phyloP scores from a whole-genome alignment of 2,888 invertebrate species.

The Caenorhabditis uteleia region DNA sequence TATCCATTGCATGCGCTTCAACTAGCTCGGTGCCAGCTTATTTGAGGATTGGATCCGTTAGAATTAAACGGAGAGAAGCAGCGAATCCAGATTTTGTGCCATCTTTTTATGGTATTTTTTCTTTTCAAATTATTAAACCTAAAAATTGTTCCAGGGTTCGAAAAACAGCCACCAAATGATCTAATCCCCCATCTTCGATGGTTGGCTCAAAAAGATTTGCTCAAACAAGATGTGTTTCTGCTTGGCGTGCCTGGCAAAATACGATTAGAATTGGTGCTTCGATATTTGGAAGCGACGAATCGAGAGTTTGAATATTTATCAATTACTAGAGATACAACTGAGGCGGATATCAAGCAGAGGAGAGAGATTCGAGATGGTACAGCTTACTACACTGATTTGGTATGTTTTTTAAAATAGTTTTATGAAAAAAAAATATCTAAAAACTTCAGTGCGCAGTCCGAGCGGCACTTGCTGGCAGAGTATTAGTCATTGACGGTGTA shows the following conservation, averaged over 20 bases:
- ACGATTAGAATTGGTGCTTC: constrained; percentile 83
- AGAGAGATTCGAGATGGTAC: constrained; percentile 87
- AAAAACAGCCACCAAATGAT: constrained; percentile 15
- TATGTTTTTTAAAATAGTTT: constrained; percentile 1
- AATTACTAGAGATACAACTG: constrained; percentile 91
- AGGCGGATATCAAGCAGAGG: constrained; percentile 92
- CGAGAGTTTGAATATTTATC: constrained; percentile 91
- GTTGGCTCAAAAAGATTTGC: constrained; percentile 92
- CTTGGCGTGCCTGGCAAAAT: constrained; percentile 88
- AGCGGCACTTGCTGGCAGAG: constrained; percentile 86
- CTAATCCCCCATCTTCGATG: constrained; percentile 81
- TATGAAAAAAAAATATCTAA: not conserved
- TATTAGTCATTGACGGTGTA: constrained; percentile 90
- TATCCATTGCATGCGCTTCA: no score
- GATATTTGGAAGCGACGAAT: constrained; percentile 84
- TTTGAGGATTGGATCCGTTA: constrained; percentile 56
- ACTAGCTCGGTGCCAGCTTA: no score
- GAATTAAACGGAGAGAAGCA: constrained; percentile 70
- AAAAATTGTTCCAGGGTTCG: not conserved
- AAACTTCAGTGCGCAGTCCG: constrained; percentile 83
- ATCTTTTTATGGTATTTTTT: constrained; percentile 62
- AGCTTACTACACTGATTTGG: constrained; percentile 89
- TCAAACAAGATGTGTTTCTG: constrained; percentile 93
- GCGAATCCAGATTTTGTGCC: constrained; percentile 85
- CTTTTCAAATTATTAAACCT: not conserved